These are phyloP conservation scores for Alca torda DNA, from an alignment of 2,797 vertebrate genomes.

Conservation along the genomic window DNA sequence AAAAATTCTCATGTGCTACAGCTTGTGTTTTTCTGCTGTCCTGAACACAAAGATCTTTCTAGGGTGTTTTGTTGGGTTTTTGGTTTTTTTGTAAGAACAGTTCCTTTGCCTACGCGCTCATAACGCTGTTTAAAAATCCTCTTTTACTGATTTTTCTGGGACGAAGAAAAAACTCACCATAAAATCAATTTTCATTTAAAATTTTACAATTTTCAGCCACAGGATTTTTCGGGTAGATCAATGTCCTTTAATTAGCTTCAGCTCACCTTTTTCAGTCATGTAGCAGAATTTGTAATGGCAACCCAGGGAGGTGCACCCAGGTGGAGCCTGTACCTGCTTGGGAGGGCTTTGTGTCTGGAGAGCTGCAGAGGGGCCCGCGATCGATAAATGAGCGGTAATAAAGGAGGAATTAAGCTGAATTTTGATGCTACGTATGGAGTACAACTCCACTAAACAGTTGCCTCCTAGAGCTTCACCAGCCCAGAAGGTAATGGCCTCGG, in stretches of 20 bases:
- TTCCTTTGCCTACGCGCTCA: background rate
- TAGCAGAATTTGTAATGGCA: background rate
- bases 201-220: background rate
- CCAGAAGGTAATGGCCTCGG: background rate
- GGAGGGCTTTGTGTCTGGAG: background rate
- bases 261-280: background rate
- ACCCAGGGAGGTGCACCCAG: background rate
- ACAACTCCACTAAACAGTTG: background rate
- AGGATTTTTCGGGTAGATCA: background rate
- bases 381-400: background rate
- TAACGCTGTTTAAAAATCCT: background rate
- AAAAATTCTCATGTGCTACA: background rate
- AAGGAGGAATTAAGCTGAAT: background rate
- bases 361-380: fast-evolving
- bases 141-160: background rate
- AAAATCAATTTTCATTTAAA: background rate
- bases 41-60: background rate
- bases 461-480: background rate
- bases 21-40: background rate
- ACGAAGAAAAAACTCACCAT: background rate
- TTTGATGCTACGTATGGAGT: background rate
- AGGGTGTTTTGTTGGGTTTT: background rate
- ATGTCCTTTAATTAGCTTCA: background rate
- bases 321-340: background rate
- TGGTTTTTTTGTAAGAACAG: background rate